Base-by-base conservation (phyloP, 2,797 vertebrate genomes). In the Microctenopoma steveboyesi region DNA sequence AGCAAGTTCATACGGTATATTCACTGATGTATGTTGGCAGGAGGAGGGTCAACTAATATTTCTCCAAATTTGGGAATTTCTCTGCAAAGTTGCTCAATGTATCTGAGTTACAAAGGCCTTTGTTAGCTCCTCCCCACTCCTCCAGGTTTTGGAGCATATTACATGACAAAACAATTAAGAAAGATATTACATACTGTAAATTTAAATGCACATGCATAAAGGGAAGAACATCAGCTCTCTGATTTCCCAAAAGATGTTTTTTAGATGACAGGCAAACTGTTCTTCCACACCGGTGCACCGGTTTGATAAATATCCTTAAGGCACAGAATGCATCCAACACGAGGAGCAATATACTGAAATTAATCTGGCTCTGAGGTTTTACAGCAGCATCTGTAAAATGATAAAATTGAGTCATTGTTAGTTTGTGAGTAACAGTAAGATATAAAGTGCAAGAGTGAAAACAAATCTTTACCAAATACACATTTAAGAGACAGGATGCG, bases 251-350 rank as follows among this genome's bases (percentile, higher is more conserved):
- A 68, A 72, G 1, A 60, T 6, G 3, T 66, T 72, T 72, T 18
- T 61, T 10, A n/a, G 30, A 43, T 54, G 35, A 74, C 18, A 12
- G 15, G 1, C 11, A 52, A 78, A 43, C n/a, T 11, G 28, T 65
- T 73, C 53, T 66, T 66, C 57, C 61, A 66, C 56, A 47, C 39
- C 48, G 11, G 10, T 72, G 27, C 56, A 27, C 37, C 11, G 12
- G 33, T 67, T 74, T 67, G 42, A 72, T 79, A 69, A 77, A 59
- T 60, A 58, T 33, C 59, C 51, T 30, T 56, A 57, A 71, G 74
- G 54, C 47, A 14, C 14, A 61, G 28, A 72, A 46, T 8, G 7
- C 46, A 55, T 68, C 27, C 15, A 12, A 67, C 42, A 67, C 48
- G 35, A 57, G 37, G 46, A 50, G n/a, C 9, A 39, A 62, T 64